A percentile compares a stretch with the other conserved stretches of the same genome.
Conservation (phyloP, 2,113 vertebrate genomes). For the Ceuthmochares aereus region DNA sequence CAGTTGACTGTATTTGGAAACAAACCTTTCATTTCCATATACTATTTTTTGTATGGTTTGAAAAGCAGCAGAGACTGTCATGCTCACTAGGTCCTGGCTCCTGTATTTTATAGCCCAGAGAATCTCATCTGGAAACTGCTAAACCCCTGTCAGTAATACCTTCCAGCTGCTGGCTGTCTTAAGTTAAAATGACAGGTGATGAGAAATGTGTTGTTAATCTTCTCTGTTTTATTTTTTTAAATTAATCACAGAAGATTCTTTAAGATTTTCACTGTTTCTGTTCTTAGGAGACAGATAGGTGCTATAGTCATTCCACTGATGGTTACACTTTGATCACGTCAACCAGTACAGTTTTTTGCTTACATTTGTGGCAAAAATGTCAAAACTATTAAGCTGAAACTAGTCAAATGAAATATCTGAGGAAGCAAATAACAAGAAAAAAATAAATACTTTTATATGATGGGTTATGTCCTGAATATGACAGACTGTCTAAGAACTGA, state of each 20-base stretch:
- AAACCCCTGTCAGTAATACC: neutral
- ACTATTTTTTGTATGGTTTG: neutral
- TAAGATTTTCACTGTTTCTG: neutral
- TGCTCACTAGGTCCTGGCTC: neutral
- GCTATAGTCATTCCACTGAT: neutral
- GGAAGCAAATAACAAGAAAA: neutral
- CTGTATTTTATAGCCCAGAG: neutral
- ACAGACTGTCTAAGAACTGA: neutral
- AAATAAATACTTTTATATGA: neutral
- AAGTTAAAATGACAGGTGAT: neutral
- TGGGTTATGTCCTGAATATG: neutral
- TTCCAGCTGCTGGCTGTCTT: neutral
- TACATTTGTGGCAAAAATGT: neutral
- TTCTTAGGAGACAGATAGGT: neutral
- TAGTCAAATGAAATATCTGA: neutral
- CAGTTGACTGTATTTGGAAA: neutral
- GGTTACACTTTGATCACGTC: neutral
- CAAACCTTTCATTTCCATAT: rapidly evolving
- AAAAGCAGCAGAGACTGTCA: neutral
- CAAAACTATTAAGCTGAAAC: neutral
- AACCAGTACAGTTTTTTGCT: neutral
- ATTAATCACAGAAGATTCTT: neutral
- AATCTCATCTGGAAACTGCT: neutral
- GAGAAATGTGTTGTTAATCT: neutral
- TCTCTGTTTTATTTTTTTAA: neutral